Conservation (phyloP, 2,113 vertebrate genomes). For the Forbesichthys agassizii region DNA sequence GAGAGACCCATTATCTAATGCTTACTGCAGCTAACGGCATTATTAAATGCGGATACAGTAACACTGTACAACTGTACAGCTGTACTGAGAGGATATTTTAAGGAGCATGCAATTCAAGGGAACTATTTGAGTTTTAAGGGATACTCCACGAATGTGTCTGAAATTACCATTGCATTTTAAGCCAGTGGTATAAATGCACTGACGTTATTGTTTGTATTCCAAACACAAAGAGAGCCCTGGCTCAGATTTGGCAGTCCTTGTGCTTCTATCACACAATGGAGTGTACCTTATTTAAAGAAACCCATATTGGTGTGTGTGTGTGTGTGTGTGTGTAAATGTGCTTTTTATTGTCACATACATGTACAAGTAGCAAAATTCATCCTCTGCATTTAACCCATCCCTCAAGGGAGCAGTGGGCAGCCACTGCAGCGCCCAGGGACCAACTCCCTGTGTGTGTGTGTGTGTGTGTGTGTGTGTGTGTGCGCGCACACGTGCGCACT, state of each 20-base stretch:
- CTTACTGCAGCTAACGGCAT: not conserved
- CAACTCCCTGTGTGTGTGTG: not conserved
- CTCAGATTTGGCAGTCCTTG: not conserved
- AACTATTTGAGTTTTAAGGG: slow-evolving; percentile 11
- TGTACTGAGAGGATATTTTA: slow-evolving; percentile 28
- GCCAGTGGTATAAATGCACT: too few relatives aligned
- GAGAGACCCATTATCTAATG: too few relatives aligned
- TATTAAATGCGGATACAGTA: not conserved
- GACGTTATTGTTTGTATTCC: too few relatives aligned
- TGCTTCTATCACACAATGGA: not conserved
- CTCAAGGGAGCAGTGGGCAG: too few relatives aligned
- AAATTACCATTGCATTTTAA: too few relatives aligned
- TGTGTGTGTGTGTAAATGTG: not conserved
- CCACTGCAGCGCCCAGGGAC: too few relatives aligned
- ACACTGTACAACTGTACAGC: not conserved
- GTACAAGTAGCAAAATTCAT: too few relatives aligned
- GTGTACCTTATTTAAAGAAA: not conserved
- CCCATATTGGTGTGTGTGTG: not conserved
- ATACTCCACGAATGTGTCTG: slow-evolving; percentile 3
- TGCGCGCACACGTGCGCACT: too few relatives aligned
- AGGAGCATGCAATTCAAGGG: slow-evolving; percentile 75
- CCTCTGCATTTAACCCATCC: too few relatives aligned
- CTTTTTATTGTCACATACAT: too few relatives aligned
- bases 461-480: slow-evolving; percentile 1
- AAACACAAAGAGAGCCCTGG: too few relatives aligned